phyloP scores from a whole-genome alignment of 1,140 invertebrate species.

The Melitaea cinxia region DNA sequence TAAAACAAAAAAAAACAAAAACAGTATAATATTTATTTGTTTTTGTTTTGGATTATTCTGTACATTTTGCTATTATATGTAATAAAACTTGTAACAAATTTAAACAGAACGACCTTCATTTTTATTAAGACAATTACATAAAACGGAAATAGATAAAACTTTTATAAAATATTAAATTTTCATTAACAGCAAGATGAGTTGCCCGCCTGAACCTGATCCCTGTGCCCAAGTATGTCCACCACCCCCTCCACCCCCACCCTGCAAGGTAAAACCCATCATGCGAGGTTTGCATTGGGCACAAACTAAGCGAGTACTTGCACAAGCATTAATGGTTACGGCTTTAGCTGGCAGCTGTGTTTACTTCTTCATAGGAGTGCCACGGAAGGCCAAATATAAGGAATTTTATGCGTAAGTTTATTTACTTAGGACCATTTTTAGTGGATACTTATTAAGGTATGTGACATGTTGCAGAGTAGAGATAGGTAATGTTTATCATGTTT shows the following conservation, averaged over 20 bases:
- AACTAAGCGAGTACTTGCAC: constrained; percentile 44
- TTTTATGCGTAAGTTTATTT: constrained; percentile 61
- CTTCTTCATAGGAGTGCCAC: constrained; percentile 42
- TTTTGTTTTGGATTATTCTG: no score
- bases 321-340: constrained; percentile 36
- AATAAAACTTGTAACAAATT: no score
- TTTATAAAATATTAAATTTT: no score
- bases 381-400: constrained; percentile 51
- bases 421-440: neutral
- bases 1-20: neutral
- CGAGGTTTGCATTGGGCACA: constrained; percentile 60
- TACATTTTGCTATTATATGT: no score
- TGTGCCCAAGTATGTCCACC: constrained; percentile 56
- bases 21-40: neutral
- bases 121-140: no score
- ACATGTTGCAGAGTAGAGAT: no score
- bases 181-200: constrained; percentile 48
- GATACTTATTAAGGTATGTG: no score
- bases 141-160: no score
- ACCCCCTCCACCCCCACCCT: constrained; percentile 50
- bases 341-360: constrained; percentile 45
- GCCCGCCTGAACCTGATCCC: constrained; percentile 44
- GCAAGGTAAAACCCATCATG: constrained; percentile 60
- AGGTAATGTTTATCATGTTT: no score
- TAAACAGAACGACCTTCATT: no score